phyloP scores from a whole-genome alignment of 2,797 vertebrate species.

The Bradypodion pumilum region DNA sequence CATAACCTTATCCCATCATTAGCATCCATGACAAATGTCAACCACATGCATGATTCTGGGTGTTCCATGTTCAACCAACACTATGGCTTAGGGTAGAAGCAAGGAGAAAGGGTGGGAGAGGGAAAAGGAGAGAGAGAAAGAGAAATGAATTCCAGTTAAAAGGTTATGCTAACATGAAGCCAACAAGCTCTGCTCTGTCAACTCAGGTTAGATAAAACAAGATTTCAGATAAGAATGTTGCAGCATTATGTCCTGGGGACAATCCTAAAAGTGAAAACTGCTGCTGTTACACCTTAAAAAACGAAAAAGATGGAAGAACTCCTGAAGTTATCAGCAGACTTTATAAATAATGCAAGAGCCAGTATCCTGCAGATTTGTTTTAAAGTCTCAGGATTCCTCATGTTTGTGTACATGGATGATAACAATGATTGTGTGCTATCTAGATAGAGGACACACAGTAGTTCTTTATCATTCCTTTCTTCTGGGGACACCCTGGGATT shows the following conservation, averaged over 20 bases:
- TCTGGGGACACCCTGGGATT: too few species aligned
- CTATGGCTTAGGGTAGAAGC: neutral
- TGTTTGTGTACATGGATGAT: neutral
- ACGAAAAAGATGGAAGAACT: neutral
- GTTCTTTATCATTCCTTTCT: too few species aligned
- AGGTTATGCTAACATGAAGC: constrained; percentile 25
- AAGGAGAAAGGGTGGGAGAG: neutral
- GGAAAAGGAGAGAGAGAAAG: neutral
- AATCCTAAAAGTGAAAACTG: constrained; percentile 25
- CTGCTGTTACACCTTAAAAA: neutral
- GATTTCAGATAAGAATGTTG: constrained; percentile 24
- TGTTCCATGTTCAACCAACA: neutral
- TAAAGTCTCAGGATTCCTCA: neutral
- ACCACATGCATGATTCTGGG: fast-evolving
- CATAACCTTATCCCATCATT: constrained; percentile 18
- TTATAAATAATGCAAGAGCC: constrained; percentile 38
- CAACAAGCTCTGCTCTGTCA: constrained; percentile 33
- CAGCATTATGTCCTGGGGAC: constrained; percentile 10
- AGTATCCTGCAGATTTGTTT: constrained; percentile 16
- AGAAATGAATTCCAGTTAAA: neutral
- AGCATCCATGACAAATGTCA: neutral
- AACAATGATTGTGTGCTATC: neutral
- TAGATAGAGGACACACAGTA: too few species aligned
- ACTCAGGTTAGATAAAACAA: constrained; percentile 28
- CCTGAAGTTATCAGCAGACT: constrained; percentile 9